Percentiles rank a stretch among this genome's conserved stretches.
phyloP scores from a whole-genome alignment of 2,888 invertebrate genomes.

The Dryocosmus kuriphilus region DNA sequence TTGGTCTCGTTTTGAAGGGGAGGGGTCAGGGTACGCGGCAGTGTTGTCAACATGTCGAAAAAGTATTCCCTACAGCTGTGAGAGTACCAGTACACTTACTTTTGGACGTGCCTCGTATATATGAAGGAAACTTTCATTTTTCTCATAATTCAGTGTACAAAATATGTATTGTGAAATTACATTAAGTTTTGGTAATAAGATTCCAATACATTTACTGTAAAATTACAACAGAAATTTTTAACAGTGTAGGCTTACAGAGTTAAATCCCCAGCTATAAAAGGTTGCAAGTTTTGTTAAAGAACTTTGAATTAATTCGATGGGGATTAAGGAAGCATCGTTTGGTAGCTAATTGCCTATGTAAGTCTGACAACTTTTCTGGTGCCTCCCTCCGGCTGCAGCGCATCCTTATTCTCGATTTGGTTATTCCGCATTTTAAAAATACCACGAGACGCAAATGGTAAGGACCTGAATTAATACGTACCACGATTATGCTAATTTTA shows the following conservation, averaged over 20 bases:
- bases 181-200: no score
- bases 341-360: conserved; percentile 28
- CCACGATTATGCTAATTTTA: conserved; percentile 61
- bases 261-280: conserved; percentile 19
- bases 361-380: conserved; percentile 27
- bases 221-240: no score
- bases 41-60: no score
- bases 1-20: no score
- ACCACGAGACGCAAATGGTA: conserved; percentile 24
- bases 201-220: no score
- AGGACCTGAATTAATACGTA: conserved; percentile 57
- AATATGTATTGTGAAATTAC: no score
- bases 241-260: conserved; percentile 1
- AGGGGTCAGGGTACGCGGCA: no score
- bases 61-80: no score
- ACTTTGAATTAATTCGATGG: conserved; percentile 23
- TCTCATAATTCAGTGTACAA: no score
- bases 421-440: conserved; percentile 29
- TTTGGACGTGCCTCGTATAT: no score
- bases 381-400: conserved; percentile 9
- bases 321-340: conserved; percentile 32
- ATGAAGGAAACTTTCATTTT: no score
- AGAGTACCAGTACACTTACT: no score
- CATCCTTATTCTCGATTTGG: conserved; percentile 29
- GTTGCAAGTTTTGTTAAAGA: conserved; percentile 6